Percentiles rank a stretch among this genome's conserved stretches.
Evolutionary conservation across 2,113 vertebrate species (phyloP).

Genomic region (Cryptomyrus ogoouensis): DNA sequence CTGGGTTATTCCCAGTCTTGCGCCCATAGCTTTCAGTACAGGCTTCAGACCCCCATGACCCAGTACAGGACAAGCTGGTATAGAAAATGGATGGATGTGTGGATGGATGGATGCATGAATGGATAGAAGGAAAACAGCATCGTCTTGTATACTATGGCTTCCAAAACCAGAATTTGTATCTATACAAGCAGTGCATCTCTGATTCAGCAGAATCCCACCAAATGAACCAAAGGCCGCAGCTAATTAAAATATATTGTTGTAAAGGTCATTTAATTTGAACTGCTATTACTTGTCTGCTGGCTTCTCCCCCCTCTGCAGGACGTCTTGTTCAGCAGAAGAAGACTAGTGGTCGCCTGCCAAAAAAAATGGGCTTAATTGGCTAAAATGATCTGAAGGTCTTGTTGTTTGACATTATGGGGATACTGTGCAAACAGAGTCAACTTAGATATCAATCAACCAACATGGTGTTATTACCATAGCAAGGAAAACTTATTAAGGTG

Average conservation of each 20-base stretch:
- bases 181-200: neutral
- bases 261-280: conserved; percentile 25
- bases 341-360: conserved; percentile 3
- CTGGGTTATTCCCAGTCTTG: too few species aligned
- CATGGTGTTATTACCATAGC: neutral
- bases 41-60: neutral
- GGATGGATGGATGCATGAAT: neutral
- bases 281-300: neutral
- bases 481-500: neutral
- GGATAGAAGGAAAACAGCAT: neutral
- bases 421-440: neutral
- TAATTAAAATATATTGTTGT: conserved; percentile 13
- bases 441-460: conserved; percentile 6
- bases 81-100: neutral
- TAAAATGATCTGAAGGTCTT: neutral
- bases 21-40: neutral
- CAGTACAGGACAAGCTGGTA: neutral
- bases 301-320: neutral
- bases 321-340: neutral
- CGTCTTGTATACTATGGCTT: neutral
- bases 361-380: conserved; percentile 20
- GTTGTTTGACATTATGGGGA: neutral
- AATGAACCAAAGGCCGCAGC: neutral
- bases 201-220: neutral
- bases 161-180: neutral